These are phyloP conservation scores for Pangasianodon gigas DNA, from an alignment of 2,113 vertebrate species.

Conservation along the genomic window DNA sequence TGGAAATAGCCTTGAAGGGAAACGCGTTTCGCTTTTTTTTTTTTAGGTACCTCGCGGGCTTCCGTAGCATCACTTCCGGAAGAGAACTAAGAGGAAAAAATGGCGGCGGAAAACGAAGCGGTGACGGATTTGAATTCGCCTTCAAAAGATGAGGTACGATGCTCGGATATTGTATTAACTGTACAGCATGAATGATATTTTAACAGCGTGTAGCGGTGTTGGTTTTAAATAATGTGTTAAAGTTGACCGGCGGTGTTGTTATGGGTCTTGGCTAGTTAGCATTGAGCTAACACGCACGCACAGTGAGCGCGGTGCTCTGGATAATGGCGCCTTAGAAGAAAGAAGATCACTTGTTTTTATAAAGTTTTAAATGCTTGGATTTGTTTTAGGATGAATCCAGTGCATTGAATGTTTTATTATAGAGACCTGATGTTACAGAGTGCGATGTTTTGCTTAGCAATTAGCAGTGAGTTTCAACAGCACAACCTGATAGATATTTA, in stretches of 20 bases:
- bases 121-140: slow-evolving; percentile 30
- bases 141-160: slow-evolving; percentile 49
- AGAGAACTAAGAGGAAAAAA: slow-evolving; percentile 40
- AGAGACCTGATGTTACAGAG: background rate
- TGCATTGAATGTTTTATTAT: background rate
- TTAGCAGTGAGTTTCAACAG: background rate
- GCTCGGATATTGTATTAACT: background rate
- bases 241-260: background rate
- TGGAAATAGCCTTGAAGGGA: no score
- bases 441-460: background rate
- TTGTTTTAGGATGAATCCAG: no score
- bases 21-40: background rate
- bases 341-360: background rate
- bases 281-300: background rate
- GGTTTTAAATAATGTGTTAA: background rate
- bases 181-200: background rate
- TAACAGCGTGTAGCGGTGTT: background rate
- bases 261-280: background rate
- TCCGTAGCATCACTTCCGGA: slow-evolving; percentile 51
- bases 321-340: background rate
- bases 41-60: background rate
- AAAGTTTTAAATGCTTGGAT: background rate
- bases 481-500: background rate
- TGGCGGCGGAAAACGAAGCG: slow-evolving; percentile 52
- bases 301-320: background rate